Base-by-base conservation (phyloP, 2,888 invertebrate species). In the Hermaeophaga mercurialis region DNA sequence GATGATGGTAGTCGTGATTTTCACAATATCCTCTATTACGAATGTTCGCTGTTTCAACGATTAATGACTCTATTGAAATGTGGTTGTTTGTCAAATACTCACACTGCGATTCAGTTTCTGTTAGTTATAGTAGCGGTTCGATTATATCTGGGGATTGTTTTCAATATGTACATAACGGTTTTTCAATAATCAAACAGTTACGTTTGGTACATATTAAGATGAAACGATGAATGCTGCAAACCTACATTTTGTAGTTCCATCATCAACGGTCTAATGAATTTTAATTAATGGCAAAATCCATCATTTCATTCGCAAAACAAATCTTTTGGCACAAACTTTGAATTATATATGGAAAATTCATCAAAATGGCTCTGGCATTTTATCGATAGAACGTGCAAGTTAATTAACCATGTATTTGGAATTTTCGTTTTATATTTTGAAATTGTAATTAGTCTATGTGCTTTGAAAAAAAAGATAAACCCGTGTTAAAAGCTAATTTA, bases 21-120 rank as follows among this genome's bases (percentile, higher is more conserved):
- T 31, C 11, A 45, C 33, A 26, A 44, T 44, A 45, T 45, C 45
- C 45, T 28, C 15, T 31, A 19, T 31, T 43, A 9, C 9, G 33
- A 45, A 24, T 12, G 33, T 45, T 44, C 45, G 11, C 31, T 31
- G 31, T 17, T 45, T 33, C 18, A 3, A 33, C 31, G 45, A 45
- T 45, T 45, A 45, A 45, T 45, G 45, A 45, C 45, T 45, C 45
- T 31, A 45, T 45, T 45, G 45, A 45, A 45, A 45, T 45, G 31
- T 31, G 45, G 45, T 45, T 45, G 45, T 45, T 45, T 31, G 45
- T 18, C 45, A 45, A 45, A 45, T 33, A 33, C 33, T 33, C 9
- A 45, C 33, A n/a, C 19, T 33, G 31, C 12, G 19, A 45, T 31
- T 45, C 18, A 11, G 15, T 31, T 31, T 45, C 45, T 45, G 45